Percentiles rank a stretch among this genome's conserved stretches.
These are phyloP conservation scores for Coptotermes formosanus DNA, from an alignment of 1,140 invertebrate species.

Conservation along the genomic window DNA sequence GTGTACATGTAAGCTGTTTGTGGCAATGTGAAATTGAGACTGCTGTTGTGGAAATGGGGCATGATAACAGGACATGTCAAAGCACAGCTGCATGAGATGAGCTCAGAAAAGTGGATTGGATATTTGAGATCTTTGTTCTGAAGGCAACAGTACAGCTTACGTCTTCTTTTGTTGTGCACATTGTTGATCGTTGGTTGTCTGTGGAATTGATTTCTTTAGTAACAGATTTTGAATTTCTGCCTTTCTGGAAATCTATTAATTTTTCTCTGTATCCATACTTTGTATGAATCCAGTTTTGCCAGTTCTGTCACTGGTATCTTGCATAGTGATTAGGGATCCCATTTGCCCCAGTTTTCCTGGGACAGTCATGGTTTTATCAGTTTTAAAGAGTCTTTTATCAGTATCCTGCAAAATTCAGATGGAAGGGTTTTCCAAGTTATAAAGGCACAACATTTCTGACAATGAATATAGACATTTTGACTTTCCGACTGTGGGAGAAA, in stretches of 20 bases:
- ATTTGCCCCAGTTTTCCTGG: too few relatives aligned
- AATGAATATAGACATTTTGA: too few relatives aligned
- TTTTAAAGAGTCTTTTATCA: too few relatives aligned
- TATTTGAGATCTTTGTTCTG: neutral
- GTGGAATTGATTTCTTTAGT: neutral
- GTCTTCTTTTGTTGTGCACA: neutral
- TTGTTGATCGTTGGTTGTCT: neutral
- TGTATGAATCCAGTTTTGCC: neutral
- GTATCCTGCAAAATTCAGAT: too few relatives aligned
- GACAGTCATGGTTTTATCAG: too few relatives aligned
- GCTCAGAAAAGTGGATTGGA: neutral
- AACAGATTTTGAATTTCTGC: too few relatives aligned
- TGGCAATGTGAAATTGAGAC: neutral
- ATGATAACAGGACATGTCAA: neutral
- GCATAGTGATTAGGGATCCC: too few relatives aligned
- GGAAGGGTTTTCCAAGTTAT: too few relatives aligned
- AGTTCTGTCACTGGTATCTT: too few relatives aligned
- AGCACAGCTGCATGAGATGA: neutral
- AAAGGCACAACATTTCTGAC: too few relatives aligned
- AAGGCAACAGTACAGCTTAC: neutral
- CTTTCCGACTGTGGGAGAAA: too few relatives aligned
- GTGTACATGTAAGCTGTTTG: neutral
- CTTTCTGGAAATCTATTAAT: neutral
- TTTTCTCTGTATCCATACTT: neutral
- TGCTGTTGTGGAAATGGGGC: neutral